Evolutionary conservation across 2,797 vertebrate species (phyloP), one percentile per base, ranked within the genome.

Genomic region (Manis pentadactyla): DNA sequence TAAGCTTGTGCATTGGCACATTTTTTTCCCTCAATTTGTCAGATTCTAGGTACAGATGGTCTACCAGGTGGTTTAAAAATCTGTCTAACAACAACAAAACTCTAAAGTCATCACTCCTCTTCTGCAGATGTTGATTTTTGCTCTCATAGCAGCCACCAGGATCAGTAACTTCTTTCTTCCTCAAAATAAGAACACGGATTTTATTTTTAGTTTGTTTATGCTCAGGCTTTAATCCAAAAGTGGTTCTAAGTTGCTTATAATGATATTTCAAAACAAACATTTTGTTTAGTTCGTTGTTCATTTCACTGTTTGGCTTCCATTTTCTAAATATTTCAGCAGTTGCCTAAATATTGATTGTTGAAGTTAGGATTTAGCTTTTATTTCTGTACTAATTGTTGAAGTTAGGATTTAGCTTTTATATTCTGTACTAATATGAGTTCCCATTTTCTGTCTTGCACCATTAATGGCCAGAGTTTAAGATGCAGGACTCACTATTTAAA

Each of bases 121-220:
- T 71, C 77, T 92, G 31, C 87, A 95, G 87, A 95, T 84, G 90
- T 89, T 95, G 92, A 86, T 87, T 92, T 92, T 93, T 86, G 19
- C 82, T 85, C 79, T 95, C n/a, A 61, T 27, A 49, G 57, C 51
- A 95, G 87, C 39, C 64, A 93, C 61, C 19, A 49, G 92, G 42
- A 93, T 91, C 31, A 51, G 27, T 86, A 86, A 55, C 19, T 23
- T 75, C 25, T 93, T 83, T 69, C 74, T 10, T 10, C 25, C 31
- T 77, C 64, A 92, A 86, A 88, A 92, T 77, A 51, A 91, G 90
- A 91, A 66, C 15, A 88, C 8, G 29, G 1, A 14, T 77, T 69
- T 86, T 66, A 92, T 66, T 96, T 93, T 87, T 73, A 93, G 64
- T 59, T 93, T 78, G 59, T 86, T 89, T 92, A 49, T 59, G 51